Percentiles rank a stretch among this genome's conserved stretches.
Evolutionary conservation across 2,113 vertebrate species (phyloP).

Genomic region (Otis tarda): DNA sequence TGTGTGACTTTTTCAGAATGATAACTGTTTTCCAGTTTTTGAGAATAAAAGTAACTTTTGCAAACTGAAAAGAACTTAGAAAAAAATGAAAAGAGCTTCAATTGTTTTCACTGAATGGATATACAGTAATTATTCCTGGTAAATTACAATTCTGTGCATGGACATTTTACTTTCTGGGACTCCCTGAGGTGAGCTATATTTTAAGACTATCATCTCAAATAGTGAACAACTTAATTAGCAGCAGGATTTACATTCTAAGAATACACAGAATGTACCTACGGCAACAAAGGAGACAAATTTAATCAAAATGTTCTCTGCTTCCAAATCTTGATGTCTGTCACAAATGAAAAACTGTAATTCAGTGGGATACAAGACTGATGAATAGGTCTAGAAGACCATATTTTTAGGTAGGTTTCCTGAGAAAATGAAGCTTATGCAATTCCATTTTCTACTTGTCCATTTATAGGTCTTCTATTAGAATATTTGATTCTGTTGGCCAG

Average conservation of each 20-base stretch:
- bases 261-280: background rate
- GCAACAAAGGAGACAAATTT: constrained; percentile 12
- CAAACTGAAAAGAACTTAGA: background rate
- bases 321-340: background rate
- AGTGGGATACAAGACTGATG: background rate
- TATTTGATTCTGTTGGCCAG: background rate
- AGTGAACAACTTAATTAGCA: background rate
- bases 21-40: background rate
- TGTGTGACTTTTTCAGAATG: background rate
- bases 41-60: constrained; percentile 7
- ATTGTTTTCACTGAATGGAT: background rate
- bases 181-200: background rate
- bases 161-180: background rate
- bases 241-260: background rate
- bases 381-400: background rate
- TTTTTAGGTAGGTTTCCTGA: background rate
- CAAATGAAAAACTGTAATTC: background rate
- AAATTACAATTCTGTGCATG: background rate
- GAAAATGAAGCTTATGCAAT: background rate
- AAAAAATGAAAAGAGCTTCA: background rate
- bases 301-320: constrained; percentile 6
- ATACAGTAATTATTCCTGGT: background rate
- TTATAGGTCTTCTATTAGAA: background rate
- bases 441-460: background rate
- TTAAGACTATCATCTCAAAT: background rate